Percentiles rank a stretch among this genome's conserved stretches.
Conservation (phyloP, 2,888 invertebrate genomes). For the Ptilodon capucinus region DNA sequence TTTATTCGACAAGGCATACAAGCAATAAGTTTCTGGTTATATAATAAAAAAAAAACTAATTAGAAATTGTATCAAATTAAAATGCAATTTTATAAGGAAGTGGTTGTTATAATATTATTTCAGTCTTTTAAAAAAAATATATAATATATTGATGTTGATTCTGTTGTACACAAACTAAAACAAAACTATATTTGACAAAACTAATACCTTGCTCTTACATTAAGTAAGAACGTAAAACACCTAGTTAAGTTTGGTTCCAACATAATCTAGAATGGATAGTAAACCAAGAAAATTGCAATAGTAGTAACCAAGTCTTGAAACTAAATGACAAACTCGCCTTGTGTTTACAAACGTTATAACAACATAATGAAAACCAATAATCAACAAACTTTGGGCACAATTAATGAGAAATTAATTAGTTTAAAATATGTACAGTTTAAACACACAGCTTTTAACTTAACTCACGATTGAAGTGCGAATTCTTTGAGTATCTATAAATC, state of each 20-base stretch:
- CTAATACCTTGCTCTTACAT: no score
- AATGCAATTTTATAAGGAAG: conserved; percentile 17
- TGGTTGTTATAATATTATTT: conserved; percentile 16
- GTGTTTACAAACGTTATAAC: background rate
- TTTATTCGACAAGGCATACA: conserved; percentile 38
- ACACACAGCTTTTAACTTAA: background rate
- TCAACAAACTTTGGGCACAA: background rate
- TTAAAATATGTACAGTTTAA: no score
- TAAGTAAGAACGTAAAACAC: no score
- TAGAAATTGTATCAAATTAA: conserved; percentile 16
- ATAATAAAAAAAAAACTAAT: conserved; percentile 21
- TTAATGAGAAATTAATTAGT: background rate
- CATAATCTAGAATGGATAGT: no score
- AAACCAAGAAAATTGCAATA: no score
- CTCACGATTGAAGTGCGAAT: background rate
- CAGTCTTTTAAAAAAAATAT: conserved; percentile 39
- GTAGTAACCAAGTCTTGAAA: no score
- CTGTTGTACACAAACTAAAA: no score
- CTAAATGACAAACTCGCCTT: background rate
- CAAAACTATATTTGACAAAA: no score
- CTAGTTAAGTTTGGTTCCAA: no score
- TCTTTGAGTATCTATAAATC: no score
- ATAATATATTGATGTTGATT: no score
- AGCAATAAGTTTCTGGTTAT: conserved; percentile 21
- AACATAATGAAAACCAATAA: background rate